Evolutionary conservation across 2,888 invertebrate genomes (phyloP).

Genomic region (Cerceris rybyensis): DNA sequence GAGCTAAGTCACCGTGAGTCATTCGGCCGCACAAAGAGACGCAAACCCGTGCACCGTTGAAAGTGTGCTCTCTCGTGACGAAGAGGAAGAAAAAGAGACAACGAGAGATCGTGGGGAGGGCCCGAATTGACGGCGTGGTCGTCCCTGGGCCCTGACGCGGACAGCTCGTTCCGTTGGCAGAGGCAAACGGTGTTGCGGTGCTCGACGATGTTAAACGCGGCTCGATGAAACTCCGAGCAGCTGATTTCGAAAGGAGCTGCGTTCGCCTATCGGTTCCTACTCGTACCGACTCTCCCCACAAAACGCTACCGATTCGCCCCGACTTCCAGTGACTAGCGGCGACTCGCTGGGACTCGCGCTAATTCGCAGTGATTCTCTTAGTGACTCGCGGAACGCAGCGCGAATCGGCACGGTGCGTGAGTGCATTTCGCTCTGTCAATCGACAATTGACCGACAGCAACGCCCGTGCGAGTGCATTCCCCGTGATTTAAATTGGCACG

Average conservation of each 20-base stretch:
- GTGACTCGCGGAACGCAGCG: too few relatives aligned
- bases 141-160: slow-evolving; percentile 56
- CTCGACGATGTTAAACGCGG: slow-evolving; percentile 29
- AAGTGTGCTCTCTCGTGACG: not conserved
- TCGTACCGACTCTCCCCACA: slow-evolving; percentile 10
- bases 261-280: slow-evolving; percentile 45
- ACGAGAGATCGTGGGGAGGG: slow-evolving; percentile 21
- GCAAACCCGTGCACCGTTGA: not conserved
- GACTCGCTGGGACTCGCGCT: too few relatives aligned
- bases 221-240: slow-evolving; percentile 19
- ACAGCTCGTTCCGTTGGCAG: slow-evolving; percentile 59
- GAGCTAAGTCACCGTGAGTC: too few relatives aligned
- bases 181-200: slow-evolving; percentile 54
- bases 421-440: too few relatives aligned
- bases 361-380: too few relatives aligned
- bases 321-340: too few relatives aligned
- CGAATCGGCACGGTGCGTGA: too few relatives aligned
- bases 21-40: not conserved
- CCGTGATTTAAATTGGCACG: too few relatives aligned
- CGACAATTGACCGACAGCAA: too few relatives aligned
- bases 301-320: slow-evolving; percentile 27
- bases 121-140: slow-evolving; percentile 20
- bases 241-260: slow-evolving; percentile 60
- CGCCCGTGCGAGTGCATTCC: too few relatives aligned
- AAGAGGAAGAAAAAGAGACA: not conserved